Evolutionary conservation across 2,888 invertebrate genomes (phyloP), one percentile per base, ranked within the genome.

Genomic region (Mythimna pallens): DNA sequence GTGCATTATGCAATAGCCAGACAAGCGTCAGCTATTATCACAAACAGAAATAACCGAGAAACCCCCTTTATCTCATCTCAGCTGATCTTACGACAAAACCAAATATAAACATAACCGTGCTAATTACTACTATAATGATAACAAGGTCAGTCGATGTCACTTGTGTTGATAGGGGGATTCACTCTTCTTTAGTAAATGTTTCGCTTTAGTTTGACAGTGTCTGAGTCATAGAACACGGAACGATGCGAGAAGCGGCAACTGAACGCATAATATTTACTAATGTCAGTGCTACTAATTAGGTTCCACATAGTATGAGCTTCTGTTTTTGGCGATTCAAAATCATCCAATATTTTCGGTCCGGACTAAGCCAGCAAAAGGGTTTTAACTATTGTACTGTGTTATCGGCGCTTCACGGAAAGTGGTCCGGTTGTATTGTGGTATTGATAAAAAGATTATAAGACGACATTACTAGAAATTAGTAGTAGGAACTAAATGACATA

Each of bases 111-210:
- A 63, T 20, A 8, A 14, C 12, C 22, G 17, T 34, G 58, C n/a
- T 70, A 70, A 73, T 78, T 70, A 70, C n/a, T 17, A n/a, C 34
- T 25, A 12, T 34, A 47, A 12, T 25, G 78, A 78, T 70, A 70
- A 36, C 43, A 70, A 74, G 78, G 52, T 74, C 52, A 50, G 1
- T 25, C 22, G 43, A 30, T 65, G 52, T 81, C 57, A 57, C 30
- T 43, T 78, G 6, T 34, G 6, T 36, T 59, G 74, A 78, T 79
- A 79, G 66, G 22, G 79, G 79, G 69, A 79, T 64, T 68, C 25
- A 80, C 74, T 59, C 22, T 5, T 34, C 25, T 25, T 50, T 20
- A 10, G n/a, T 7, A n/a, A 47, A 36, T 3, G 36, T 20, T 50
- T 20, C n/a, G 20, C 40, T 52, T 20, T 68, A 69, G 64, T 77